A percentile compares a stretch with the other conserved stretches of the same genome.
Evolutionary conservation across 2,888 invertebrate species (phyloP).

Genomic region (Dioctria rufipes): DNA sequence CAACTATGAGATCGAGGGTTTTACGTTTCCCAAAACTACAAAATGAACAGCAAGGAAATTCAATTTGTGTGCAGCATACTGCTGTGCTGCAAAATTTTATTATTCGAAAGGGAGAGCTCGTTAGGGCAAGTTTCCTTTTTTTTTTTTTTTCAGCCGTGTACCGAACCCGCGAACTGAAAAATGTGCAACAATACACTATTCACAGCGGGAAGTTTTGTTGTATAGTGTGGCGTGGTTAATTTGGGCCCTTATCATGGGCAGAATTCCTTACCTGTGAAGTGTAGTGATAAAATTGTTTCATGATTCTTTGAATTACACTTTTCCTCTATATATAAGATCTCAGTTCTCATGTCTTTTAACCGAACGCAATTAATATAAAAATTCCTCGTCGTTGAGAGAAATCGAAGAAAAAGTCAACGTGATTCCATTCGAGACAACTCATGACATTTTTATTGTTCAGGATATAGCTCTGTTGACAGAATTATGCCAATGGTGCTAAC

Average conservation of each 20-base stretch:
- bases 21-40: constrained; percentile 26
- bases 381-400: constrained; percentile 17
- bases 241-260: background rate
- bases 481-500: constrained; percentile 48
- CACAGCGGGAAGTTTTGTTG: constrained; percentile 16
- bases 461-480: constrained; percentile 51
- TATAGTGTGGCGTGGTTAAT: background rate
- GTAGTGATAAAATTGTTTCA: constrained; percentile 7
- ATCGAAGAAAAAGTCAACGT: constrained; percentile 31
- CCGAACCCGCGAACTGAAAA: constrained; percentile 36
- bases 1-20: constrained; percentile 13
- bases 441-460: constrained; percentile 49
- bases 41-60: constrained; percentile 39
- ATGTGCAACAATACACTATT: constrained; percentile 43
- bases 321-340: background rate
- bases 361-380: constrained; percentile 5
- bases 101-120: background rate
- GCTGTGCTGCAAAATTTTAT: constrained; percentile 24
- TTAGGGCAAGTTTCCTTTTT: constrained; percentile 11
- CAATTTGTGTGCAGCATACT: background rate
- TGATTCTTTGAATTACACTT: background rate
- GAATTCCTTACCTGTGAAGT: background rate
- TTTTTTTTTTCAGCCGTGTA: background rate
- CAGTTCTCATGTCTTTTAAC: background rate
- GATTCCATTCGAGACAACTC: constrained; percentile 30